Percentiles rank a stretch among this genome's conserved stretches.
phyloP scores from a whole-genome alignment of 2,888 invertebrate genomes.

The Operophtera brumata region DNA sequence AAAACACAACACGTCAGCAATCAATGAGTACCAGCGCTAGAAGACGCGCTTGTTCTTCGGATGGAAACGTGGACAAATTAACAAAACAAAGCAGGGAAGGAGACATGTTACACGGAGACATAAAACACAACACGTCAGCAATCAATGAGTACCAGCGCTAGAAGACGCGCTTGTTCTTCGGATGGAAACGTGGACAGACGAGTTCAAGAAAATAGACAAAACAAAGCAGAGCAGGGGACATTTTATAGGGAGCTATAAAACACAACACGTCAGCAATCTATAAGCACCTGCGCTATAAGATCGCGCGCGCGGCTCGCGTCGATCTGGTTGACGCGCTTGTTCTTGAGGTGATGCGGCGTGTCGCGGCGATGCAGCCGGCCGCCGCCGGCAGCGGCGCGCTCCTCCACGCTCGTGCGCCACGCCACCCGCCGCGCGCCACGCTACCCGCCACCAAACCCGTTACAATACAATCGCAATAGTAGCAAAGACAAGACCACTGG shows the following conservation, averaged over 20 bases:
- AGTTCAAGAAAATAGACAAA: background rate
- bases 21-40: too few species aligned
- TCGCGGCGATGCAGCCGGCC: slow-evolving; percentile 92
- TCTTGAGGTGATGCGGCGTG: slow-evolving; percentile 99
- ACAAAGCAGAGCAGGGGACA: background rate
- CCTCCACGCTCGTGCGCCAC: slow-evolving; percentile 72
- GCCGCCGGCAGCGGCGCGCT: slow-evolving; percentile 49
- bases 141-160: too few species aligned
- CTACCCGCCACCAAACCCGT: slow-evolving; percentile 50
- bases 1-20: too few species aligned
- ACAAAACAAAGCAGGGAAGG: too few species aligned
- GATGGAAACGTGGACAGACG: background rate
- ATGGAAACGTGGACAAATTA: slow-evolving; percentile 73
- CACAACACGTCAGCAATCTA: slow-evolving; percentile 1
- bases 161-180: background rate
- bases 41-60: slow-evolving; percentile 85
- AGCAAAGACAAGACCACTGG: background rate
- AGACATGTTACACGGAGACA: too few species aligned
- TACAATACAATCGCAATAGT: slow-evolving; percentile 5
- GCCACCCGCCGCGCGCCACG: slow-evolving; percentile 68
- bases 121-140: too few species aligned
- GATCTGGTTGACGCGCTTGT: slow-evolving; percentile 90
- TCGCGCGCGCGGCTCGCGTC: slow-evolving; percentile 69
- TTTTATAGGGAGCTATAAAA: background rate
- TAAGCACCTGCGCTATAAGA: slow-evolving; percentile 73